Conservation (phyloP, 2,113 vertebrate genomes). For the Petaurus breviceps region DNA sequence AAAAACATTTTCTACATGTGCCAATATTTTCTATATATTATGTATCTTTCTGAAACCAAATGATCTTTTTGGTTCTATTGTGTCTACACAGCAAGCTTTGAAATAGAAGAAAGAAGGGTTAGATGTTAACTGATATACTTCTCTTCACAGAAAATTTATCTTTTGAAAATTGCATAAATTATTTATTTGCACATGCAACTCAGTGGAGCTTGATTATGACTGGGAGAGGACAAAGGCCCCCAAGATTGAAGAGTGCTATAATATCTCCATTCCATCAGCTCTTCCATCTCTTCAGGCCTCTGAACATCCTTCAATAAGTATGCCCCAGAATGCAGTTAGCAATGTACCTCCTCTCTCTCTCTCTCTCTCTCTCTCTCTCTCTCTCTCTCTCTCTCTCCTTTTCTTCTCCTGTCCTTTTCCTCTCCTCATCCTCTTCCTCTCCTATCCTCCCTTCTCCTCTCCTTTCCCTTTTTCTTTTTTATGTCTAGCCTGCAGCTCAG, state of each 20-base stretch:
- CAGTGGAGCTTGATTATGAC: not conserved
- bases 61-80: slow-evolving; percentile 44
- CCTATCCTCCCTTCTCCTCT: no score
- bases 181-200: not conserved
- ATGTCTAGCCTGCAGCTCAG: not conserved
- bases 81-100: slow-evolving; percentile 4
- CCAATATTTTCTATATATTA: not conserved
- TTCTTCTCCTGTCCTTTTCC: no score
- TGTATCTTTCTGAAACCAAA: not conserved
- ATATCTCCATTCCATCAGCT: not conserved
- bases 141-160: not conserved
- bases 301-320: slow-evolving; percentile 21
- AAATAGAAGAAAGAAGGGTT: slow-evolving; percentile 9
- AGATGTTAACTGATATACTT: slow-evolving; percentile 34
- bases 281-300: not conserved
- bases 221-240: not conserved
- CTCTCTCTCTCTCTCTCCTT: no score
- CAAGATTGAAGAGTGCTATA: not conserved
- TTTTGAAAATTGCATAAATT: not conserved
- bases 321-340: not conserved
- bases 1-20: slow-evolving; percentile 37
- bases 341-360: no score
- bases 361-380: no score
- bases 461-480: not conserved
- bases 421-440: no score